Evolutionary conservation across 1,140 invertebrate species (phyloP).

Genomic region (Maconellicoccus hirsutus): DNA sequence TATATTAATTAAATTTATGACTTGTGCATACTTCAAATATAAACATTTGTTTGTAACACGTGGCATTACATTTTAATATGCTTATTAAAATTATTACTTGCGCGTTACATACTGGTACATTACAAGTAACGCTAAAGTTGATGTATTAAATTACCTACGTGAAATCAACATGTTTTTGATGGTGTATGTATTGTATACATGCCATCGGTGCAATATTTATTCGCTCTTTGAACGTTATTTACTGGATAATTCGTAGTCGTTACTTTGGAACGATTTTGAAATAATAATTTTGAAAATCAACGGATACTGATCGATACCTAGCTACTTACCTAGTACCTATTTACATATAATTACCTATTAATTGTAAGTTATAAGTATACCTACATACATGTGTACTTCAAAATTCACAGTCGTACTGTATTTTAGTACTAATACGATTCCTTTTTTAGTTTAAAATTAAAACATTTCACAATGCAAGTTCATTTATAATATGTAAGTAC

Average conservation of each 20-base stretch:
- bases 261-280: neutral
- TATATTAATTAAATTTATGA: slow-evolving; percentile 1
- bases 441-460: no score
- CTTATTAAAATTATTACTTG: neutral
- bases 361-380: no score
- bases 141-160: neutral
- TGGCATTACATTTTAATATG: slow-evolving; percentile 7
- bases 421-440: no score
- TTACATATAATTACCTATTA: no score
- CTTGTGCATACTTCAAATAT: neutral
- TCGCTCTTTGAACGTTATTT: neutral
- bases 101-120: slow-evolving; percentile 7
- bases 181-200: no score
- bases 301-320: no score
- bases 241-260: neutral
- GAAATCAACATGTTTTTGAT: neutral
- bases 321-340: no score
- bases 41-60: slow-evolving; percentile 4
- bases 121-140: neutral
- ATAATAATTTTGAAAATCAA: neutral
- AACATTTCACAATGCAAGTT: no score
- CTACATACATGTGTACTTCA: no score
- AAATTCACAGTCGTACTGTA: no score
- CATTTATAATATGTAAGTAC: no score
- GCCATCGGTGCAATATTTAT: neutral